Conservation (phyloP, 1,140 invertebrate species). For the Frieseomelitta varia region DNA sequence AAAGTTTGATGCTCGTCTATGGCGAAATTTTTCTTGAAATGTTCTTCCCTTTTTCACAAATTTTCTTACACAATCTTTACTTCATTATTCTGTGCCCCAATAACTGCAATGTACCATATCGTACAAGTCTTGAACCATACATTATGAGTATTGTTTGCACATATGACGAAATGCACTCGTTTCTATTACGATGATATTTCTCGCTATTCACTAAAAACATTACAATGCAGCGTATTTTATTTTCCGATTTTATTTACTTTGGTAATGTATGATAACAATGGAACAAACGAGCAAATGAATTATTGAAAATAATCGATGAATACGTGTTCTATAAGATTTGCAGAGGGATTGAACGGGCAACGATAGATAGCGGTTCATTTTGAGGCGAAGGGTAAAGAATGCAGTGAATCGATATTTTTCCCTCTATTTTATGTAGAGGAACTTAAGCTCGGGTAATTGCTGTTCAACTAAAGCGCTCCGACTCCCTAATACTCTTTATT, state of each 20-base stretch:
- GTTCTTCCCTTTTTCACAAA: too few relatives aligned
- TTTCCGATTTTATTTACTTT: neutral
- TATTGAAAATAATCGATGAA: neutral
- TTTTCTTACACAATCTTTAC: too few relatives aligned
- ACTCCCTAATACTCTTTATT: neutral
- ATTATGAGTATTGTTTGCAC: too few relatives aligned
- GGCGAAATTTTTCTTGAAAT: too few relatives aligned
- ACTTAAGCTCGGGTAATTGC: constrained; percentile 2
- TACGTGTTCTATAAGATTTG: neutral
- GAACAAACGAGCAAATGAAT: neutral
- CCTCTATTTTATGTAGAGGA: neutral
- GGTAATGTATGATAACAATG: neutral
- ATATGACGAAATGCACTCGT: too few relatives aligned
- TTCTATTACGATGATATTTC: too few relatives aligned
- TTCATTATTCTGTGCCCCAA: too few relatives aligned
- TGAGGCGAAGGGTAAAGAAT: neutral
- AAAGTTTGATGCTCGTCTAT: too few relatives aligned
- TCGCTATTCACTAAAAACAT: too few relatives aligned
- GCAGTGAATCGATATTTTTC: neutral
- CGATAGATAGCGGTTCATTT: neutral
- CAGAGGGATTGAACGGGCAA: neutral
- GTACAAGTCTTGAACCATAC: too few relatives aligned
- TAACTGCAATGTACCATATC: too few relatives aligned
- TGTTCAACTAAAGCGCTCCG: neutral
- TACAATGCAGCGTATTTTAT: too few relatives aligned